Evolutionary conservation across 2,888 invertebrate genomes (phyloP).

Genomic region (Magallana nippona): DNA sequence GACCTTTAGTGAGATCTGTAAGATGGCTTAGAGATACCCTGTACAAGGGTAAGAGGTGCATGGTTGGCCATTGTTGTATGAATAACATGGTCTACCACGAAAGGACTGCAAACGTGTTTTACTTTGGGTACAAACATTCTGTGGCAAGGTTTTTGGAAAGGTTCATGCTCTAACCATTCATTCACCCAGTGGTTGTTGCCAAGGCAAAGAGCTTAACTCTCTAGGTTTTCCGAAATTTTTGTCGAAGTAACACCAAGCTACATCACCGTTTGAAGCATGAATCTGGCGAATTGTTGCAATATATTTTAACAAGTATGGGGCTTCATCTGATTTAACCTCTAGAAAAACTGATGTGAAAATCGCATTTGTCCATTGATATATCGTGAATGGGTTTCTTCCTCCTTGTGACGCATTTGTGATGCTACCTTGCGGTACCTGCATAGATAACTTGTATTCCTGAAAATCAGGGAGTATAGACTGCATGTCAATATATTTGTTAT

Average conservation of each 20-base stretch:
- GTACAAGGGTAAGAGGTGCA: neutral
- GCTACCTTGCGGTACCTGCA: neutral
- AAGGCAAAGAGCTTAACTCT: conserved; percentile 4
- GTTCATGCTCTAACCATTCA: conserved; percentile 13
- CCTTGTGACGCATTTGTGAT: neutral
- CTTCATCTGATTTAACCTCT: conserved; percentile 25
- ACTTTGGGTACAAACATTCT: conserved; percentile 10
- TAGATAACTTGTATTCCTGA: neutral
- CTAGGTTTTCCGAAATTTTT: conserved; percentile 19
- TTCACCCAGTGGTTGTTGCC: conserved; percentile 33
- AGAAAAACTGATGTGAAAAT: conserved; percentile 31
- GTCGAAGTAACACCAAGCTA: conserved; percentile 33
- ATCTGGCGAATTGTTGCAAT: conserved; percentile 4
- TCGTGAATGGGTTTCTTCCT: neutral
- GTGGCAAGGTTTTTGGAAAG: neutral
- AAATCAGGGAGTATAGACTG: neutral
- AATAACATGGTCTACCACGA: conserved; percentile 1
- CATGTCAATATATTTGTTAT: neutral
- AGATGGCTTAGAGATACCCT: neutral
- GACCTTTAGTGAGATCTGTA: neutral
- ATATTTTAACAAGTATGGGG: conserved; percentile 34
- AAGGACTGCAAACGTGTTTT: neutral
- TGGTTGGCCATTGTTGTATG: conserved; percentile 12
- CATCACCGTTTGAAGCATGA: conserved; percentile 15
- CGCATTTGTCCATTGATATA: conserved; percentile 41